Evolutionary conservation across 2,797 vertebrate genomes (phyloP).

Genomic region (Muscicapa striata): DNA sequence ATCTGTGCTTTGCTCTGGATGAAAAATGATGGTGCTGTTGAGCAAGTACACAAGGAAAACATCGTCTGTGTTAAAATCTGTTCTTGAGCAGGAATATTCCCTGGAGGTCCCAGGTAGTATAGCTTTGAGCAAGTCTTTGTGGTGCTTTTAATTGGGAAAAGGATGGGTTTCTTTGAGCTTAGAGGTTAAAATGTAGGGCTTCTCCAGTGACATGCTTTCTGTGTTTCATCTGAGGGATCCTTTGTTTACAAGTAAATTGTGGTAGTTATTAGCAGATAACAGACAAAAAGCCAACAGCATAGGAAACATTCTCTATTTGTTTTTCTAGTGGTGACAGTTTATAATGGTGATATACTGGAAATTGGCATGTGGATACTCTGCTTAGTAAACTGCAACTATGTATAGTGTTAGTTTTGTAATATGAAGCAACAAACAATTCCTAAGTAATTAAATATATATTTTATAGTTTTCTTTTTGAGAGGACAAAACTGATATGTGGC

Average conservation of each 20-base stretch:
- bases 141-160: not conserved
- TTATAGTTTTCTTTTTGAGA: not conserved
- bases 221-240: not conserved
- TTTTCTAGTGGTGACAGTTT: slow-evolving; percentile 19
- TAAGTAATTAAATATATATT: not conserved
- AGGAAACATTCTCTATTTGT: not conserved
- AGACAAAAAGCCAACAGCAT: not conserved
- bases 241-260: slow-evolving; percentile 16
- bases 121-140: not conserved
- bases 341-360: not conserved
- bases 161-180: not conserved
- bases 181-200: not conserved
- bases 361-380: not conserved
- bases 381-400: not conserved
- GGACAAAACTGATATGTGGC: not conserved
- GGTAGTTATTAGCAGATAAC: slow-evolving; percentile 2
- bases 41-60: not conserved
- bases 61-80: not conserved
- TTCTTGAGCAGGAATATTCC: not conserved
- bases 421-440: not conserved
- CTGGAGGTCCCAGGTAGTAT: not conserved
- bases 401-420: not conserved
- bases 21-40: not conserved
- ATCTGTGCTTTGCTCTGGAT: not conserved
- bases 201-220: not conserved